Evolutionary conservation across 2,797 vertebrate genomes (phyloP).

Genomic region (Odontamblyopus rebecca): DNA sequence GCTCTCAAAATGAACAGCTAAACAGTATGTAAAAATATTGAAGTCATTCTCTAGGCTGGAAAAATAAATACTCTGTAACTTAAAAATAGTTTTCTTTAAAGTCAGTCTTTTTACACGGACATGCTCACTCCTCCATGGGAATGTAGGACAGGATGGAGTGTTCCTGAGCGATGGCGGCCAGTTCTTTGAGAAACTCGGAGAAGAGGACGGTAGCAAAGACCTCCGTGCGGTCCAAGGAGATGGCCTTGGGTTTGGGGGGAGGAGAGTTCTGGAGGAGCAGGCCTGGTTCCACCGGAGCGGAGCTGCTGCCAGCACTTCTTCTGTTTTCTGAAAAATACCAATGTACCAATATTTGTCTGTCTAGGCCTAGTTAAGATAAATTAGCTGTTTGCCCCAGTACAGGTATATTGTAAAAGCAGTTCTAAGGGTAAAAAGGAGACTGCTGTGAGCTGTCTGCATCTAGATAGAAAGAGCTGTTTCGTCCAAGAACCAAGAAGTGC

Average conservation of each 20-base stretch:
- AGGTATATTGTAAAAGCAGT: too few relatives aligned
- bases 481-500: too few relatives aligned
- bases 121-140: slow-evolving; percentile 81
- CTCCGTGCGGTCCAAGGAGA: slow-evolving; percentile 82
- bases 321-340: slow-evolving; percentile 63
- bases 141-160: slow-evolving; percentile 91
- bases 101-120: slow-evolving; percentile 36
- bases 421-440: too few relatives aligned
- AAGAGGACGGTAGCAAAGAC: slow-evolving; percentile 91
- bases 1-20: slow-evolving; percentile 1
- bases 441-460: too few relatives aligned
- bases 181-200: slow-evolving; percentile 96
- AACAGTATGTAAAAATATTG: slow-evolving; percentile 16
- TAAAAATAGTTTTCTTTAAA: slow-evolving; percentile 28
- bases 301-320: slow-evolving; percentile 50
- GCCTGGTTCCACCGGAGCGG: slow-evolving; percentile 62
- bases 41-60: slow-evolving; percentile 41
- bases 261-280: slow-evolving; percentile 70
- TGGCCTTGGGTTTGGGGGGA: slow-evolving; percentile 77
- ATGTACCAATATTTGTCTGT: too few relatives aligned
- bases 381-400: too few relatives aligned
- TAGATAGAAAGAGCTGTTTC: too few relatives aligned
- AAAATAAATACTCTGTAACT: slow-evolving; percentile 53
- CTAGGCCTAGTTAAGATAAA: too few relatives aligned
- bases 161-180: slow-evolving; percentile 94